Evolutionary conservation across 2,113 vertebrate species (phyloP).

Genomic region (Probosciger aterrimus): DNA sequence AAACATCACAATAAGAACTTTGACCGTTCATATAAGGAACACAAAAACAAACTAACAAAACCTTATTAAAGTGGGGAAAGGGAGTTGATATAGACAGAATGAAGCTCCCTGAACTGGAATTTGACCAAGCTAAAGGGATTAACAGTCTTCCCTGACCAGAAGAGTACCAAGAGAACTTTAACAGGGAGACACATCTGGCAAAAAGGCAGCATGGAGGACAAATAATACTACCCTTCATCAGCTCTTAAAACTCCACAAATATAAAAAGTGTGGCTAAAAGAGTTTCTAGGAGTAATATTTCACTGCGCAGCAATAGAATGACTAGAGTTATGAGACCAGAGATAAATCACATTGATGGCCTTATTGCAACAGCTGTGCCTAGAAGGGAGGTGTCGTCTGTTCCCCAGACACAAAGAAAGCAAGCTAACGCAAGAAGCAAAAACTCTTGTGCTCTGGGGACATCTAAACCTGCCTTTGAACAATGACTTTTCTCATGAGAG

Average conservation of each 20-base stretch:
- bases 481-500: background rate
- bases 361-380: constrained; percentile 13
- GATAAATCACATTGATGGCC: constrained; percentile 53
- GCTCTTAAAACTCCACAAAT: constrained; percentile 33
- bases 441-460: background rate
- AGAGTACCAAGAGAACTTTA: constrained; percentile 26
- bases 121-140: constrained; percentile 55
- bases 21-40: background rate
- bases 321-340: constrained; percentile 45
- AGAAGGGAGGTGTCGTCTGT: constrained; percentile 4
- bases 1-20: background rate
- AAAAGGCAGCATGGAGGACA: background rate
- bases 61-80: background rate
- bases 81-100: background rate
- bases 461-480: background rate
- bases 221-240: constrained; percentile 18
- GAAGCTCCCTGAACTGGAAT: background rate
- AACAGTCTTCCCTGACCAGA: constrained; percentile 3
- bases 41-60: background rate
- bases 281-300: constrained; percentile 48
- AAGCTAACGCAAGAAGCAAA: constrained; percentile 21
- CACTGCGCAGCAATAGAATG: constrained; percentile 24
- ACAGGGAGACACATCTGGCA: constrained; percentile 19
- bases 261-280: background rate
- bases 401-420: constrained; percentile 11